These are phyloP conservation scores for Arizona elegans DNA, from an alignment of 2,113 vertebrate genomes.

Conservation along the genomic window DNA sequence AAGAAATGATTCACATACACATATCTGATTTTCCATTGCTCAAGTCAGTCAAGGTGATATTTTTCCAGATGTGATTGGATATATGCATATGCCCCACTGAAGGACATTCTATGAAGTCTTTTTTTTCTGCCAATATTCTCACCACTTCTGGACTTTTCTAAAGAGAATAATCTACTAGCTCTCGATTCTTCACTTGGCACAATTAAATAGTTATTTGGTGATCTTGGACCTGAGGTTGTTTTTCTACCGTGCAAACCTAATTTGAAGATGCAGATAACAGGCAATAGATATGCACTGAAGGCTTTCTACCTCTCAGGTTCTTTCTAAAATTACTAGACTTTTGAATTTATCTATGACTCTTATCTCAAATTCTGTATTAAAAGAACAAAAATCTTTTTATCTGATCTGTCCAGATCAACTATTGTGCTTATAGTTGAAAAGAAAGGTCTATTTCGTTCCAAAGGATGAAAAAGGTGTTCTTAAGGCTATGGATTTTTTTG, in stretches of 20 bases:
- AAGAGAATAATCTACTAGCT: not conserved
- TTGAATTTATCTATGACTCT: not conserved
- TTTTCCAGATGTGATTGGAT: not conserved
- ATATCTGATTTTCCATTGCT: not conserved
- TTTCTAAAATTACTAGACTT: not conserved
- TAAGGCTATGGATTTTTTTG: not conserved
- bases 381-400: not conserved
- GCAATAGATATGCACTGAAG: not conserved
- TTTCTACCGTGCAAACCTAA: not conserved
- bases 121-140: not conserved
- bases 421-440: not conserved
- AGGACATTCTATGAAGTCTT: not conserved
- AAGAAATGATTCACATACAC: not conserved
- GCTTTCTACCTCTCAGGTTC: not conserved
- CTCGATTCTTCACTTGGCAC: not conserved
- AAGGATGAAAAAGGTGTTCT: not conserved
- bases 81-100: not conserved
- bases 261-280: not conserved
- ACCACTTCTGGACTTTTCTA: not conserved
- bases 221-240: not conserved
- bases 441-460: not conserved
- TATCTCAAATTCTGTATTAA: not conserved
- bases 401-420: not conserved
- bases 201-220: not conserved
- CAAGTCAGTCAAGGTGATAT: not conserved